Conservation (phyloP, 2,888 invertebrate genomes). For the Apamea sordens region DNA sequence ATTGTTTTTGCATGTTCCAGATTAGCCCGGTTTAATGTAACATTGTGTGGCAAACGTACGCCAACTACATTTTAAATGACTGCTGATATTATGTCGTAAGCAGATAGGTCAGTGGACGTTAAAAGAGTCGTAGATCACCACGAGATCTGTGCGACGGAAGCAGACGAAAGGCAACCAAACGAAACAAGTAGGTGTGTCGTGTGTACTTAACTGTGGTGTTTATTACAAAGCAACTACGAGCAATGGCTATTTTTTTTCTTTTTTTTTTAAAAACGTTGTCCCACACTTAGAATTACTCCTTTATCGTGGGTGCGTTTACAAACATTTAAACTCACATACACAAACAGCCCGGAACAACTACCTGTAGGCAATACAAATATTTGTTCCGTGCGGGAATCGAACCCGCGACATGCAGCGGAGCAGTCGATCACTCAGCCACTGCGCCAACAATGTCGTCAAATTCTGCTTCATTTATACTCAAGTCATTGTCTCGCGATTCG, state of each 20-base stretch:
- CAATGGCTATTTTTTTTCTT: too few relatives aligned
- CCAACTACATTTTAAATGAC: conserved; percentile 28
- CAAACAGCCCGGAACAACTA: too few relatives aligned
- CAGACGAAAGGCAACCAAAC: background rate
- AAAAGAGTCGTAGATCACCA: background rate
- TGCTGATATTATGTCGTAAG: conserved; percentile 18
- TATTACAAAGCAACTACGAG: too few relatives aligned
- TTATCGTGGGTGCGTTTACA: too few relatives aligned
- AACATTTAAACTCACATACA: too few relatives aligned
- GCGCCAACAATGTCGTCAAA: too few relatives aligned
- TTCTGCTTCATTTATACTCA: background rate
- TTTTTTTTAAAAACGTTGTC: too few relatives aligned
- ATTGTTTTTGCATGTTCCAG: conserved; percentile 69
- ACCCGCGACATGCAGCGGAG: too few relatives aligned
- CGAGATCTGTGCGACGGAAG: background rate
- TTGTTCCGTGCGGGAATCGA: too few relatives aligned
- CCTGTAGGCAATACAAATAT: too few relatives aligned
- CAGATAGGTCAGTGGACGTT: background rate
- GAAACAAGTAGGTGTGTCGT: background rate
- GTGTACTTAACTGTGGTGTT: background rate
- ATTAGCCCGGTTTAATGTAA: conserved; percentile 59
- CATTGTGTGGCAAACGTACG: conserved; percentile 38
- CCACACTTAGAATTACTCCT: too few relatives aligned
- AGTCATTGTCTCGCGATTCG: background rate
- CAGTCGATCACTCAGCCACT: too few relatives aligned